phyloP scores from a whole-genome alignment of 1,140 invertebrate genomes.

The Zaprionus nigranus region DNA sequence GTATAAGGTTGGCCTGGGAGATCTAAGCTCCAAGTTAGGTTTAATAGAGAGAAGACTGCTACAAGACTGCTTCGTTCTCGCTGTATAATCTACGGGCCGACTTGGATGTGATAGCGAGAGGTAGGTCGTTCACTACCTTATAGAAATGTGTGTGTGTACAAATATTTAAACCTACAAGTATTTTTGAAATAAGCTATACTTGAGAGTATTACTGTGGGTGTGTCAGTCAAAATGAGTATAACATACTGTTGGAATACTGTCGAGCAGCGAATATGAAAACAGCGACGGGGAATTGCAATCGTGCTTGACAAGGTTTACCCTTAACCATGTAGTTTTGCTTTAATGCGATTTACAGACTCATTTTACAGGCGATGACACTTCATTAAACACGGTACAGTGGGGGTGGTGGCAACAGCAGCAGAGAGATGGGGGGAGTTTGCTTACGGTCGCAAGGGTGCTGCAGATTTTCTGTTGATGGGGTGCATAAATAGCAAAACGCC shows the following conservation, averaged over 20 bases:
- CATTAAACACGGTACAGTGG: conserved; percentile 74
- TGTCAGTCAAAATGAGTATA: conserved; percentile 12
- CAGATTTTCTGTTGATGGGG: conserved; percentile 50
- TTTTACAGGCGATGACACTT: conserved; percentile 83
- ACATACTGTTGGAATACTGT: conserved; percentile 16
- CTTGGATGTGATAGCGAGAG: too few species aligned
- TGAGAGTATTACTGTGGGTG: conserved; percentile 3
- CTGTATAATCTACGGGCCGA: too few species aligned
- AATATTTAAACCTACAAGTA: neutral
- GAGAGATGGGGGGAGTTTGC: neutral
- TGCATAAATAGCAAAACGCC: conserved; percentile 73
- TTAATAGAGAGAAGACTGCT: too few species aligned
- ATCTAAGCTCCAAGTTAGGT: too few species aligned
- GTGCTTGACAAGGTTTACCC: conserved; percentile 72
- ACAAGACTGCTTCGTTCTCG: too few species aligned
- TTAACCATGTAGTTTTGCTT: conserved; percentile 70
- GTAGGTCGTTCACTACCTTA: too few species aligned
- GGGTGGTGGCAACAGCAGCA: conserved; percentile 49
- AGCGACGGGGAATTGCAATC: conserved; percentile 35
- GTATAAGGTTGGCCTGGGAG: too few species aligned
- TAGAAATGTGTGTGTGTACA: too few species aligned
- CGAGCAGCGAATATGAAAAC: conserved; percentile 11
- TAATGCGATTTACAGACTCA: conserved; percentile 83
- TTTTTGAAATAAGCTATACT: neutral
- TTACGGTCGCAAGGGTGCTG: conserved; percentile 22